Evolutionary conservation across 2,797 vertebrate species (phyloP), one percentile per base, ranked within the genome.

Genomic region (Loris lydekkerianus): DNA sequence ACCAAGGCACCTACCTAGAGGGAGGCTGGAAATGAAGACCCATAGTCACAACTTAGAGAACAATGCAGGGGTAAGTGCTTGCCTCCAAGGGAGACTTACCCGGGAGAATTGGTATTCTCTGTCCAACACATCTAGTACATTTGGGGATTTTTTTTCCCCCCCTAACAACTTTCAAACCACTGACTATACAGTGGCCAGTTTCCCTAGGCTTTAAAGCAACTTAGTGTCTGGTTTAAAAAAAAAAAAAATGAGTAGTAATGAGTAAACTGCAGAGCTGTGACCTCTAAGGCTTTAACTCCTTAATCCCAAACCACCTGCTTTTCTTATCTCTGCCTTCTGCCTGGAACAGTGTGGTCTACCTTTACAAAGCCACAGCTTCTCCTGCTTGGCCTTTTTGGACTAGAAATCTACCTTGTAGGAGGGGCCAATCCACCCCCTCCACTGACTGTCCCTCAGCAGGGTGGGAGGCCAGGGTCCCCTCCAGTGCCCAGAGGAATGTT

Each of bases 181-280:
- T 61, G 63, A 87, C 75, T 76, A 91, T 13, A 92, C 46, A 67
- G 70, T 6, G 10, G 43, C 58, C 87, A 40, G 70, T 93, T 94
- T 81, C 67, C 34, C 34, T 40, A 37, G 46, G 65, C 43, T 95
- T 73, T 75, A 73, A 65, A 82, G 37, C 63, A 85, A 72, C 21
- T 2, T 37, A 43, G n/a, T 65, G 69, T 80, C 75, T 46, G 40
- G 49, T 53, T 56, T 34, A 7, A 40, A 5, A 34, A 65, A 61
- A 46, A 53, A 53, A 15, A 46, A 46, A 46, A 46, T 46, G 46
- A 10, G 72, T 18, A 76, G 69, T 23, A 4, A 23, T 31, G 70
- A 58, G 13, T 76, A 85, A 77, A 84, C 3, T 85, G 43, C 37
- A 80, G 46, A 87, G 31, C 29, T 29, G 14, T 6, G 56, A 65